Evolutionary conservation across 2,113 vertebrate species (phyloP).

Genomic region (Platanista minor): DNA sequence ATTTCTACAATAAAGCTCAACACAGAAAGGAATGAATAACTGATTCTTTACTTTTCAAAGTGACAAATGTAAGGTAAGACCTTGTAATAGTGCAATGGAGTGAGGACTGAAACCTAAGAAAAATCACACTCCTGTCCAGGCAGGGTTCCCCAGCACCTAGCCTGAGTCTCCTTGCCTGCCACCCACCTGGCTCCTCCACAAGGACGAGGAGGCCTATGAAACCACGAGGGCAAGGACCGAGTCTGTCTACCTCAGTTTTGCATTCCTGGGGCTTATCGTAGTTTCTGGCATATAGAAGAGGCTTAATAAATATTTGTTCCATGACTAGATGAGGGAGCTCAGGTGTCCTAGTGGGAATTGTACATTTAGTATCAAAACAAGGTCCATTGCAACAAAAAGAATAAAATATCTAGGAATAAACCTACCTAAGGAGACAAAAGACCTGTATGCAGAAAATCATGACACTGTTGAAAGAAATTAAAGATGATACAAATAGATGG

Average conservation of each 20-base stretch:
- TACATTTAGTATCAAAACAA: neutral
- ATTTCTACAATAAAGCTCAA: neutral
- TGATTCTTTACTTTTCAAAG: slow-evolving; percentile 3
- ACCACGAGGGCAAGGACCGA: neutral
- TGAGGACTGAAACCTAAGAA: neutral
- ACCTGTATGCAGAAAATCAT: no score
- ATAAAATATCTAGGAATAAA: no score
- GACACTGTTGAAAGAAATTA: no score
- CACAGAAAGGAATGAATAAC: neutral
- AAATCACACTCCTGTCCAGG: neutral
- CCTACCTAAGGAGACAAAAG: no score
- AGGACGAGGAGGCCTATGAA: neutral
- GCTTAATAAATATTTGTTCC: neutral
- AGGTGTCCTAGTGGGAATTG: neutral
- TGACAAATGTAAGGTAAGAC: neutral
- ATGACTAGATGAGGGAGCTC: neutral
- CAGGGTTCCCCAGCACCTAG: neutral
- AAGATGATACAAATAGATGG: no score
- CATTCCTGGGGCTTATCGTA: neutral
- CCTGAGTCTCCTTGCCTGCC: neutral
- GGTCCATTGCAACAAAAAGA: no score
- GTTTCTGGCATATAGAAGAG: neutral
- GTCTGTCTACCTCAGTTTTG: neutral
- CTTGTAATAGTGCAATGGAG: neutral
- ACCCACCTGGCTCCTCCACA: neutral